phyloP scores from a whole-genome alignment of 2,113 vertebrate genomes.

The Xiphias gladius region DNA sequence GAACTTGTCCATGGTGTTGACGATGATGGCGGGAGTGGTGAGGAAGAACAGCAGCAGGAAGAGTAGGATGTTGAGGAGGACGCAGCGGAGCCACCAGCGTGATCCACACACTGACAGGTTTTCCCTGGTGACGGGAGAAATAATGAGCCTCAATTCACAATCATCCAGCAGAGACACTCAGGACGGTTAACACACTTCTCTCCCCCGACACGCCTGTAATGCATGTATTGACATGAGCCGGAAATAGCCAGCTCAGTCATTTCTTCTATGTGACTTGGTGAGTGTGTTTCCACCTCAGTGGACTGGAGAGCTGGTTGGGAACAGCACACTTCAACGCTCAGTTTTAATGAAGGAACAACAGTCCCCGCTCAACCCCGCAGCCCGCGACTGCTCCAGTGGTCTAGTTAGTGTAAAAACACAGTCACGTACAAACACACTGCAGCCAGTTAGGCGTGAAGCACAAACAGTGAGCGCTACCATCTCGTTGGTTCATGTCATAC shows the following conservation, averaged over 20 bases:
- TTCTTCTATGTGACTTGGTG: background rate
- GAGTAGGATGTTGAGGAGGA: slow-evolving; percentile 93
- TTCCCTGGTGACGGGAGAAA: slow-evolving; percentile 85
- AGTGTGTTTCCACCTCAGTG: slow-evolving; percentile 27
- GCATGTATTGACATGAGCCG: slow-evolving; percentile 32
- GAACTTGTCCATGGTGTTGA: slow-evolving; percentile 98
- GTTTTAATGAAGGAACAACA: slow-evolving; percentile 63
- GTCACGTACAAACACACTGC: slow-evolving; percentile 28
- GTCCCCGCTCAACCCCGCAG: slow-evolving; percentile 33
- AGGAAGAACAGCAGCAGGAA: slow-evolving; percentile 98
- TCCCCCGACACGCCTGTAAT: slow-evolving; percentile 14
- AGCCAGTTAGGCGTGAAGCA: slow-evolving; percentile 39
- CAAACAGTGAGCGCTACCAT: slow-evolving; percentile 35
- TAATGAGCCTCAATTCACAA: slow-evolving; percentile 34
- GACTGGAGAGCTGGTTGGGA: slow-evolving; percentile 47
- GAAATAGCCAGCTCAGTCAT: slow-evolving; percentile 30
- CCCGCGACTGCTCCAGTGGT: slow-evolving; percentile 11
- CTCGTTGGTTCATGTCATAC: slow-evolving; percentile 48
- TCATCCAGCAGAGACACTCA: slow-evolving; percentile 22
- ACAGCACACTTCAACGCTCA: slow-evolving; percentile 51
- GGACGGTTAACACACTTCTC: slow-evolving; percentile 27
- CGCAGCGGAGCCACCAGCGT: slow-evolving; percentile 93
- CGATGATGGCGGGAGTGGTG: slow-evolving; percentile 96
- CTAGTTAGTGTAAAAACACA: slow-evolving; percentile 23
- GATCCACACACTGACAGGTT: slow-evolving; percentile 93